Evolutionary conservation across 1,140 invertebrate genomes (phyloP), one percentile per base, ranked within the genome.

Genomic region (Phymorhynchus buccinoides): DNA sequence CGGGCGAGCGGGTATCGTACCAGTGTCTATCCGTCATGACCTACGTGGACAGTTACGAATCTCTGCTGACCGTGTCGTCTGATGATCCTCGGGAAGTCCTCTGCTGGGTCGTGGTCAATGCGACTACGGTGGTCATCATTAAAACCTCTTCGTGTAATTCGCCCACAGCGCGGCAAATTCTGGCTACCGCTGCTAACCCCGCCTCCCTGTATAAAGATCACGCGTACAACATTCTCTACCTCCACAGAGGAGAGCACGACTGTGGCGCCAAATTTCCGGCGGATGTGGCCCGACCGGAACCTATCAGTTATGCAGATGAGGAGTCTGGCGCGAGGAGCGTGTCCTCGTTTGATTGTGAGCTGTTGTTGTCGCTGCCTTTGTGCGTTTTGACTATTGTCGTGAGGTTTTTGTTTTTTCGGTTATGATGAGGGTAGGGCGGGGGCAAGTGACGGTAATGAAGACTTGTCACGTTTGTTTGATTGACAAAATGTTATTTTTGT

Each of bases 11-110:
- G 66, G n/a, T 71, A 1, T 83, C 81, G 3, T 83, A 83, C 41
- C 62, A 83, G 27, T 83, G 81, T n/a, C 81, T 83, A 0, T 62
- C 81, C 27, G 80, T 83, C 22, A 71, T 83, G 80, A 83, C 80
- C 18, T 83, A 83, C 62, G 66, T 71, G 27, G 81, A 83, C 81
- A 83, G 56, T 35, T 83, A 83, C n/a, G 73, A 83, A 32, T 83
- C 81, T 1, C 9, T 83, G 56, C 66, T 83, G 62, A 83, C 81
- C 6, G 81, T 83, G 37, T 71, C 81, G 27, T 44, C 81, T 22
- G 39, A 44, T 27, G 32, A 83, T 12, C 81, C 81, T 22, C 22
- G 44, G 1, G 81, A 83, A 30, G 44, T 83, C 39, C 81, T 83
- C 37, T 83, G 81, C 81, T 83, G 81, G 81, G 39, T 83, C 1